Conservation (phyloP, 2,113 vertebrate species). For the Alces alces region DNA sequence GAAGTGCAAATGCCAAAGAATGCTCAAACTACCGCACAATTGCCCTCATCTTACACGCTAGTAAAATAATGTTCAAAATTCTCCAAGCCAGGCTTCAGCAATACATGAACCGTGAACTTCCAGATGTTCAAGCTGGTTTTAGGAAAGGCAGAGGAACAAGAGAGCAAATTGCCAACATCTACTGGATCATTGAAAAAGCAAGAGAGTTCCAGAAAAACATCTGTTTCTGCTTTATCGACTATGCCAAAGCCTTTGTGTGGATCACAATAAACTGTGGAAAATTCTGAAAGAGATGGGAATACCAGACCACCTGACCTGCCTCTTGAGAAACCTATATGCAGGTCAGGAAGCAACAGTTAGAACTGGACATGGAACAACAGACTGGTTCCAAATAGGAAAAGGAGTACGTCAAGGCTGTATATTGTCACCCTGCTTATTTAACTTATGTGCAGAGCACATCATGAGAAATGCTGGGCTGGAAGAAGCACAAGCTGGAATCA, state of each 20-base stretch:
- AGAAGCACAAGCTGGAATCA: background rate
- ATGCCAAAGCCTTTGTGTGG: background rate
- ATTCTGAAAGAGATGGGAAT: background rate
- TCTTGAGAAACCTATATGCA: background rate
- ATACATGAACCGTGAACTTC: rapidly evolving
- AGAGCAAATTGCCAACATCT: background rate
- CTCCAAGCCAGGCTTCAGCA: background rate
- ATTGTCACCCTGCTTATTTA: background rate
- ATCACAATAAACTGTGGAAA: background rate
- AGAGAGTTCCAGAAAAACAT: background rate
- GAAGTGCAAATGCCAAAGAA: background rate
- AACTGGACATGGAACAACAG: background rate
- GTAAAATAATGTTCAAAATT: background rate
- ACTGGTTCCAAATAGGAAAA: background rate
- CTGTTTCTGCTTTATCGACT: background rate
- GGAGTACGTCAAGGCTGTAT: background rate
- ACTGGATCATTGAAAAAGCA: background rate
- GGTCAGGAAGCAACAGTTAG: background rate
- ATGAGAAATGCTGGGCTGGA: rapidly evolving
- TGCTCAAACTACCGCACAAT: background rate
- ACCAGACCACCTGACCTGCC: background rate
- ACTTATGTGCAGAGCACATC: too few relatives aligned
- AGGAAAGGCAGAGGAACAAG: background rate
- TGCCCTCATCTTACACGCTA: background rate
- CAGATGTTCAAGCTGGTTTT: background rate